Evolutionary conservation across 37 sponge, comb jelly and placozoan species (phyloP), one percentile per base, ranked within the genome.

Genomic region (Spongilla lacustris): DNA sequence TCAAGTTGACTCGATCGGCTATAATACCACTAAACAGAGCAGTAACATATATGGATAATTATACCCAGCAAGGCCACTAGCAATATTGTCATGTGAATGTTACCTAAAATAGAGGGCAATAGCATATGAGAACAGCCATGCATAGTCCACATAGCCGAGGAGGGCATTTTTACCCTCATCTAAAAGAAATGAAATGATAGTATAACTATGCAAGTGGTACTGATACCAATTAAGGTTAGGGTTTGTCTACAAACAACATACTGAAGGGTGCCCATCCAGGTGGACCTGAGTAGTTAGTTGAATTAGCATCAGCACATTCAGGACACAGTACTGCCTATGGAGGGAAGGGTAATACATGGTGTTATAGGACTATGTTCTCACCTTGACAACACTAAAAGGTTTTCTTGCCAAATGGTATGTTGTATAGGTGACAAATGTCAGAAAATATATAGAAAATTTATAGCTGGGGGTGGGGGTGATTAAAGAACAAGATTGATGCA

Each of bases 1-100:
- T 69, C 29, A 98, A 81, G 58, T 91, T 86, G 22, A 93, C 77
- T 80, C 94, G 35, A 31, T 98, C 98, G n/a, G 94, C 95, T 24
- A 98, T 85, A 9, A 72, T 35, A 0, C 98, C 98, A 91, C 98
- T 98, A 85, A 68, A 84, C 66, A 78, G 34, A 74, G 76, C 41
- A 3, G 6, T 41, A 41, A 41, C 41, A 41, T 41, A 41, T 41
- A 41, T 41, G 6, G 3, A 41, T 41, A 41, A 41, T 41, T 6
- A 41, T 41, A 41, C 41, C 41, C 58, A 58, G 21, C 4, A 58
- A 58, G 19, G 58, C 58, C 58, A 58, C 19, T 58, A 46, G 46
- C 11, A 58, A 19, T 17, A 58, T 58, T 17, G 11, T 58, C 1
- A 58, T 17, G 58, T 46, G 46, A 46, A 46, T 1, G 19, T 9